Evolutionary conservation across 1,140 invertebrate genomes (phyloP), one percentile per base, ranked within the genome.

Genomic region (Drosophila malerkotliana): DNA sequence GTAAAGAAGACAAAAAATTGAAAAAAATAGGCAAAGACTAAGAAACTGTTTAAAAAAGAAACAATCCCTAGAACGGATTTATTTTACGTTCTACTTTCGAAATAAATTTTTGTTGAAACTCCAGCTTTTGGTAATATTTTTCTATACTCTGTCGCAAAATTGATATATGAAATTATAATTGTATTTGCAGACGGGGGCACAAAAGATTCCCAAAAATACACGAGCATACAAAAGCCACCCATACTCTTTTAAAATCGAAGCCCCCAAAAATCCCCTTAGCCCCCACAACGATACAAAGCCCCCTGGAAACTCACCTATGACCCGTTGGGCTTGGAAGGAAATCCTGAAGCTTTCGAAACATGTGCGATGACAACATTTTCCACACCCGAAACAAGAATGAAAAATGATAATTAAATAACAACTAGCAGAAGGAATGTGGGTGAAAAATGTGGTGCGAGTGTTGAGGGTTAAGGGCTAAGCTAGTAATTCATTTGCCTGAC

Each of bases 321-420:
- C 12, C 51, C 15, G 18, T 3, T 44, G 14, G 39, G 24, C 41
- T 37, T 28, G 26, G 26, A 10, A 10, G 32, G 32, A 10, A 9
- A 14, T 41, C 26, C 37, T 39, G 18, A 14, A 8, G n/a, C 15
- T 49, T 26, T 12, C 21, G 34, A 49, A 72, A 55, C 58, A 73
- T 61, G 39, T 68, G 32, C 53, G 72, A 74, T 74, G 72, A 74
- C 72, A 74, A 73, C 69, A 74, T 64, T 74, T 73, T 74, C 47
- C 59, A 73, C 72, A 64, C 52, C 59, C 59, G 68, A 59, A 72
- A 59, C 49, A 53, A 57, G 72, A 60, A 62, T 58, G 58, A 57
- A 79, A 80, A 80, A 80, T 80, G 57, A 81, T 81, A 81, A 80
- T 80, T 80, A 81, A 81, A 80, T 80, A 81, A 80, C 56, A 75